Evolutionary conservation across 2,888 invertebrate genomes (phyloP), one percentile per base, ranked within the genome.

Genomic region (Polymixis flavicincta): DNA sequence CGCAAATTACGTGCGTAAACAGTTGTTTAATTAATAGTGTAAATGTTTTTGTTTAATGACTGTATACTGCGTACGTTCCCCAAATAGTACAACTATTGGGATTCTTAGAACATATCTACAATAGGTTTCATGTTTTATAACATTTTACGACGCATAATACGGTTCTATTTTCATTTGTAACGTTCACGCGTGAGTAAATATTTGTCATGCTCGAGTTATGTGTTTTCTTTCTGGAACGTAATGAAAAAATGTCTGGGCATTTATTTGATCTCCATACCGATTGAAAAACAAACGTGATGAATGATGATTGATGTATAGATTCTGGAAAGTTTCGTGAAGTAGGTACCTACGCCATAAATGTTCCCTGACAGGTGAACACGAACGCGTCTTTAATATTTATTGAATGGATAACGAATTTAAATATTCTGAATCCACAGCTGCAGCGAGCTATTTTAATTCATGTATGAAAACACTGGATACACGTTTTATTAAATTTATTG

Each of bases 21-120:
- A 79, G 66, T 80, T 79, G 78, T 78, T 63, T 84, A 86, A 87
- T 84, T 85, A 84, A 82, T 84, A 83, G 76, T 82, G 66, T 86
- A 82, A 84, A 83, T 84, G 78, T 80, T 80, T 75, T 78, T 78
- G 84, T 85, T 76, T 67, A 68, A 78, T 76, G 37, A 37, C 37
- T 37, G 67, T 63, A 55, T 67, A 71, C 50, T 68, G 70, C 73
- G 54, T 57, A 50, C 13, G 74, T 76, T 81, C 55, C 70, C 75
- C 59, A 74, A 80, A 86, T 78, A 82, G 71, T 79, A 76, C 52
- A 45, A 64, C 77, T 79, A 71, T 80, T 69, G 76, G 74, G 67
- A 70, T 83, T 87, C 87, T 83, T 68, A 82, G 86, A 81, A 81
- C 65, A 70, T 76, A 80, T 80, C 75, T 71, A 76, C 74, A 75